These are phyloP conservation scores for Acanthurus lineatus DNA, from an alignment of 2,797 vertebrate species.

Conservation along the genomic window DNA sequence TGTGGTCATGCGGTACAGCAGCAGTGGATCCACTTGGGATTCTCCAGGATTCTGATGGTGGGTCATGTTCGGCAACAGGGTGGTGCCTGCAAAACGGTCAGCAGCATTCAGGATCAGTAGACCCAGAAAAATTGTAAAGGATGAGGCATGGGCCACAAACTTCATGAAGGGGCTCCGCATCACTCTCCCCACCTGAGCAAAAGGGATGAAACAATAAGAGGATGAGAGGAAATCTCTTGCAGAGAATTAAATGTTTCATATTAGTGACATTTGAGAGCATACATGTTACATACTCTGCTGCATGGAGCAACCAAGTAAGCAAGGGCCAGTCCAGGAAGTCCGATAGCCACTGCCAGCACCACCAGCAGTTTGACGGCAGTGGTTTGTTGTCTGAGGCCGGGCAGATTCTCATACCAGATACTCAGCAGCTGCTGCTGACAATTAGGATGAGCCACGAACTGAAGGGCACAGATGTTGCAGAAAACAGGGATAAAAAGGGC, in stretches of 20 bases:
- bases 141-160: constrained; percentile 97
- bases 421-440: constrained; percentile 98
- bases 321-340: constrained; percentile 93
- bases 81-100: constrained; percentile 95
- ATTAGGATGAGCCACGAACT: constrained; percentile 99
- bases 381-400: constrained; percentile 95
- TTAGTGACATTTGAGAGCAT: neutral
- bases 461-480: constrained; percentile 26
- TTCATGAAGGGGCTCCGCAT: constrained; percentile 99
- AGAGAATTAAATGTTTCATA: neutral
- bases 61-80: constrained; percentile 93
- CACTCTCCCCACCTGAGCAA: constrained; percentile 92
- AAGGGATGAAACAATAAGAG: neutral
- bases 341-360: constrained; percentile 92
- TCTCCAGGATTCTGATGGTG: constrained; percentile 76
- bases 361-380: constrained; percentile 95
- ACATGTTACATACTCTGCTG: constrained; percentile 90
- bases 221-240: neutral
- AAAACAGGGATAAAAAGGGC: neutral
- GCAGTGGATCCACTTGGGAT: constrained; percentile 79
- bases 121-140: constrained; percentile 97
- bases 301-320: constrained; percentile 96
- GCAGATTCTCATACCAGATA: constrained; percentile 98
- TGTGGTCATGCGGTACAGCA: constrained; percentile 96
- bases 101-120: constrained; percentile 98